phyloP scores from a whole-genome alignment of 2,888 invertebrate genomes.

The Campoplex nolae region DNA sequence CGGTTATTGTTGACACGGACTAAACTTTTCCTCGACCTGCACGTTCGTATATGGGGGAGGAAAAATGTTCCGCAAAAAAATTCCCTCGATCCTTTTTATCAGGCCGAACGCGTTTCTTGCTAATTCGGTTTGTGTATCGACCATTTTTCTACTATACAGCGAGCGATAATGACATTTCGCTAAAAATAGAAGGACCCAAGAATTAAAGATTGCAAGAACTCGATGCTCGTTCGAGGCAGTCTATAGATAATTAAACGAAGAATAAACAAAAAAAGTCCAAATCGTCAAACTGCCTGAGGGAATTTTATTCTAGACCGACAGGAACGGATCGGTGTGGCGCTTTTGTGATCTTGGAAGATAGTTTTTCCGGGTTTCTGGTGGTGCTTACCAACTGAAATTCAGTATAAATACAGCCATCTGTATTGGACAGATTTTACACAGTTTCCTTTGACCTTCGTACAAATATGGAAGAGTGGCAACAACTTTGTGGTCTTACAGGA shows the following conservation, averaged over 20 bases:
- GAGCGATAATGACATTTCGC: slow-evolving; percentile 38
- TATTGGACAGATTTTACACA: no score
- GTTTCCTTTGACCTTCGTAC: no score
- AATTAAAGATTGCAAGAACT: slow-evolving; percentile 7
- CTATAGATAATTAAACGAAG: slow-evolving; percentile 13
- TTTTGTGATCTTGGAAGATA: no score
- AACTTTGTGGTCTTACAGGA: no score
- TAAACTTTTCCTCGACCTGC: slow-evolving; percentile 8
- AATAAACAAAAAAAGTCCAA: neutral
- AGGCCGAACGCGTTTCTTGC: slow-evolving; percentile 39
- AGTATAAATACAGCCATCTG: no score
- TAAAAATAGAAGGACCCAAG: slow-evolving; percentile 23
- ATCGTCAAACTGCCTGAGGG: neutral
- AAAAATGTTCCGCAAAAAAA: slow-evolving; percentile 12
- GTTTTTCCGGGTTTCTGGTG: no score
- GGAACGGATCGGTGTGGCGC: no score
- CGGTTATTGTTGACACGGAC: slow-evolving; percentile 72
- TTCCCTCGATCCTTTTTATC: slow-evolving; percentile 35
- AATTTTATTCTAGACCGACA: neutral
- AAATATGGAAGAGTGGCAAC: no score
- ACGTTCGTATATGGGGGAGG: neutral
- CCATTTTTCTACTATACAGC: slow-evolving; percentile 32
- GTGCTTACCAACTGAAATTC: no score
- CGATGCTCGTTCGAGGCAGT: neutral
- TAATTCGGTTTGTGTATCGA: slow-evolving; percentile 57